Evolutionary conservation across 2,113 vertebrate species (phyloP).

Genomic region (Melanerpes formicivorus): DNA sequence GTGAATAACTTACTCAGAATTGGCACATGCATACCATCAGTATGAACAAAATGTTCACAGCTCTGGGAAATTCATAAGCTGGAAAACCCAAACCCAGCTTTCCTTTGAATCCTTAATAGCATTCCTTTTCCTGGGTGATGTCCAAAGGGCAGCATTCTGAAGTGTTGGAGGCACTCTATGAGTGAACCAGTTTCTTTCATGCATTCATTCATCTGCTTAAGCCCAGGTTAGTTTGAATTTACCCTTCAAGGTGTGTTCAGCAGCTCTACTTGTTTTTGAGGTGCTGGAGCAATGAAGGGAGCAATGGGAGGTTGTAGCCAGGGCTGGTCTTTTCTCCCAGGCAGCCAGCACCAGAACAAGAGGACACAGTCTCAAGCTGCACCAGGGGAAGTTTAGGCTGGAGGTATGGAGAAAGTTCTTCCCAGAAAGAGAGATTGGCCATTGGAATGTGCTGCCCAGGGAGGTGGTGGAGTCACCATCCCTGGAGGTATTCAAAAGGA

Average conservation of each 20-base stretch:
- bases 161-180: neutral
- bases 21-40: neutral
- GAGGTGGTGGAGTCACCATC: no score
- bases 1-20: neutral
- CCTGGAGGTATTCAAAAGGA: no score
- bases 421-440: no score
- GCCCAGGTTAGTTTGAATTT: neutral
- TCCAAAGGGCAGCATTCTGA: neutral
- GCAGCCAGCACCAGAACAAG: no score
- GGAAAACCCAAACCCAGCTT: neutral
- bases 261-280: neutral
- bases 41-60: conserved; percentile 16
- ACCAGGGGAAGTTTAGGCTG: no score
- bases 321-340: no score
- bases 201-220: neutral
- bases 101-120: neutral
- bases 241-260: neutral
- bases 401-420: no score
- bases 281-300: no score
- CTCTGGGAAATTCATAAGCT: conserved; percentile 14
- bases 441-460: no score
- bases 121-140: neutral
- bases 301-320: no score
- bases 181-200: neutral
- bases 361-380: no score